A percentile compares a stretch with the other conserved stretches of the same genome.
Conservation (phyloP, 1,140 invertebrate genomes). For the Cydia fagiglandana region DNA sequence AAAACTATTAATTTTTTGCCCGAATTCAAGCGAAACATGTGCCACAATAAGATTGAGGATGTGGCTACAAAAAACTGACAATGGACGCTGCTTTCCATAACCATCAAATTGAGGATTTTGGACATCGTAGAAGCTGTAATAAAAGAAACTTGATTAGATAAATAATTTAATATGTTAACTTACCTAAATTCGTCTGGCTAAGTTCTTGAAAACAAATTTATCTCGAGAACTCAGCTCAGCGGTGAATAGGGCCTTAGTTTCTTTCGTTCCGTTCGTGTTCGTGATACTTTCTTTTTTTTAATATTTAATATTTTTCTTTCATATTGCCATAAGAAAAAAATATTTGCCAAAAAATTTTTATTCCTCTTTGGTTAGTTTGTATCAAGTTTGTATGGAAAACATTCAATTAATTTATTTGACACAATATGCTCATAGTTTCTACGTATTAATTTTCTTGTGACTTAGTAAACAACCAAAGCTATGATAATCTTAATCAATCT, state of each 20-base stretch:
- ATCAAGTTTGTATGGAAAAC: no score
- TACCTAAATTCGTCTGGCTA: conserved; percentile 19
- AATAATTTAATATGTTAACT: neutral
- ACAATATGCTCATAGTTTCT: no score
- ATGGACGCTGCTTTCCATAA: conserved; percentile 49
- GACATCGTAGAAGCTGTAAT: neutral
- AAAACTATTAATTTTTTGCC: conserved; percentile 62
- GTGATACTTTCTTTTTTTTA: conserved; percentile 24
- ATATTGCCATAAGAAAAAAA: no score
- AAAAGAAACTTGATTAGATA: neutral
- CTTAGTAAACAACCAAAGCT: no score
- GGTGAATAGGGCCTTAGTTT: conserved; percentile 6
- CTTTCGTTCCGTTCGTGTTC: conserved; percentile 16
- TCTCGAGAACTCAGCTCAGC: conserved; percentile 14
- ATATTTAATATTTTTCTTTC: neutral
- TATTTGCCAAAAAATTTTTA: no score
- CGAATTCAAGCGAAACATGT: conserved; percentile 72
- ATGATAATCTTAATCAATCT: no score
- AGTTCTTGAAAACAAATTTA: conserved; percentile 14
- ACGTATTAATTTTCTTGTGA: no score
- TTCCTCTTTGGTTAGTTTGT: no score
- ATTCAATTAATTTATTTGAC: no score
- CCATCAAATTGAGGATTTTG: conserved; percentile 1
- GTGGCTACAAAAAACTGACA: conserved; percentile 76
- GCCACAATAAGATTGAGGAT: conserved; percentile 72